Conservation (phyloP, 2,888 invertebrate species). For the Lasioglossum malachurum region DNA sequence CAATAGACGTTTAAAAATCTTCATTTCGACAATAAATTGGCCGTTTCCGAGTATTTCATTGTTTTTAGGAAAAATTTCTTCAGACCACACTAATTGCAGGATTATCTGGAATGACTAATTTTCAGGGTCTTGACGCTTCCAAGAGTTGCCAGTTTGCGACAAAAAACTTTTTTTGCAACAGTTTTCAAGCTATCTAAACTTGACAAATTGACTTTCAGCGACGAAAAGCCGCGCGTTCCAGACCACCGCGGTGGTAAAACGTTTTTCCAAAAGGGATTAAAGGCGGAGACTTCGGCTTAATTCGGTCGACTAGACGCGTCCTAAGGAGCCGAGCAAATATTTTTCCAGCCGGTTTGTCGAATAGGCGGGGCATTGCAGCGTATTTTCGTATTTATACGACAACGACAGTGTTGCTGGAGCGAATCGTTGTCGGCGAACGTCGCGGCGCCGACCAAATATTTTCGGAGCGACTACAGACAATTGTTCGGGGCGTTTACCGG, state of each 20-base stretch:
- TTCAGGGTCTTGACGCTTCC: not conserved
- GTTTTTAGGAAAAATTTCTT: not conserved
- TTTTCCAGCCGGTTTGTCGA: not conserved
- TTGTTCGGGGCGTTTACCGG: conserved; percentile 22
- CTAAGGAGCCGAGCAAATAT: not conserved
- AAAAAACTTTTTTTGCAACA: not conserved
- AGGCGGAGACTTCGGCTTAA: not conserved
- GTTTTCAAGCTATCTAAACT: not conserved
- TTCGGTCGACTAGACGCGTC: not conserved
- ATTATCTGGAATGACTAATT: not conserved
- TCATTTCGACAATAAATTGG: not conserved
- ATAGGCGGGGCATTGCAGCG: not conserved
- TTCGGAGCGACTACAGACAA: conserved; percentile 27
- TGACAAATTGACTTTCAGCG: conserved; percentile 3
- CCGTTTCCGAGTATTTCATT: not conserved
- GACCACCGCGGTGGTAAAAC: not conserved
- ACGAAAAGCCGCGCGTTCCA: not conserved
- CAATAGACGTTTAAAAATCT: not conserved
- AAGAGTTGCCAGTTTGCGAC: not conserved
- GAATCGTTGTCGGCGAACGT: conserved; percentile 13
- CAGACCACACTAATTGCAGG: not conserved
- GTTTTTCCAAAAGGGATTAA: conserved; percentile 1
- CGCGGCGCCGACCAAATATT: conserved; percentile 27
- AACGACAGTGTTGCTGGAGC: not conserved
- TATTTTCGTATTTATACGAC: conserved; percentile 8